Evolutionary conservation across 2,113 vertebrate species (phyloP), one percentile per base, ranked within the genome.

Genomic region (Urocynchramus pylzowi): DNA sequence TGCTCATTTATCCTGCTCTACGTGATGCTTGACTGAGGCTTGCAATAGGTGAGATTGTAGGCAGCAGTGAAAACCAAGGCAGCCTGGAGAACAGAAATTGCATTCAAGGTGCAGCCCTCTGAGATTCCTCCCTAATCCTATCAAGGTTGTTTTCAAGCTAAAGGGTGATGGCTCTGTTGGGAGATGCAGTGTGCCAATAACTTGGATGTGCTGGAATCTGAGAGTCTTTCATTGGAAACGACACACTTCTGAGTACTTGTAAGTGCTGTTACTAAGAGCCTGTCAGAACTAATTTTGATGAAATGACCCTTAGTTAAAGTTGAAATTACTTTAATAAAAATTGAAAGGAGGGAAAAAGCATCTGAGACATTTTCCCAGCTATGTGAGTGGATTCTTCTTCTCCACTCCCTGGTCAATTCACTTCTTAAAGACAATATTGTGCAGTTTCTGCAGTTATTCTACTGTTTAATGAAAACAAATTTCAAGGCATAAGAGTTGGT

Each of bases 91-190:
- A 18, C 3, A 73, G 49, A 73, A 64, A 77, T 52, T 20, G 22
- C 15, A 5, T 57, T 61, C 30, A 35, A 70, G 59, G 13, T 28
- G 19, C 31, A 54, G 10, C 14, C 22, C 9, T 61, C 11, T 4
- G 37, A 1, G 6, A 37, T 22, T 31, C 23, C 53, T 41, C 42
- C 17, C 49, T 50, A 53, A 21, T 68, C 30, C 54, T 56, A 6
- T 22, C 31, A 64, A 35, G 10, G 30, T 2, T 80, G 28, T 23
- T 0, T 0, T 47, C 45, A 44, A 57, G 7, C 54, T 37, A 41
- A 20, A 52, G 19, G 28, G 45, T 28, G 50, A 28, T 28, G 64
- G 19, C 31, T 80, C 50, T 65, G 16, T 22, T 52, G 84, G 41
- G 73, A 77, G 24, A 61, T 24, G 63, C 12, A 16, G 13, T 17